Evolutionary conservation across 2,888 invertebrate species (phyloP), one percentile per base, ranked within the genome.

Genomic region (Physocephala rufipes): DNA sequence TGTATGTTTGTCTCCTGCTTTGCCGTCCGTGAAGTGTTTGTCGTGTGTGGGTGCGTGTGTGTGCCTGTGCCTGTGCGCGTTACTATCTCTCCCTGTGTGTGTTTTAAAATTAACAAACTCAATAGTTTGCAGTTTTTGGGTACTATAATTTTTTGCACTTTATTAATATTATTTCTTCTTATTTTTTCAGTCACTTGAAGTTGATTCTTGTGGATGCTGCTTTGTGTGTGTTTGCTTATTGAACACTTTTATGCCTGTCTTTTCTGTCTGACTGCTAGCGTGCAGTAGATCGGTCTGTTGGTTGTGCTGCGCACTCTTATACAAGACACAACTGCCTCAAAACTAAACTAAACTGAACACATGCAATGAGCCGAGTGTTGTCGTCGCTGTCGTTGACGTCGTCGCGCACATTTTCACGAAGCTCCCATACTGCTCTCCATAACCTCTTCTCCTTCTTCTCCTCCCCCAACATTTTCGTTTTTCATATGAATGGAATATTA

Each of bases 261-360:
- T 53, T 53, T 49, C 68, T 67, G 71, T 73, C 74, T 76, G 77
- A 76, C 79, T 75, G 69, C 36, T 36, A 9, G 36, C 36, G 36
- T 36, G 36, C 36, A 36, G 36, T 36, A 36, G 36, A 36, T 36
- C 45, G 47, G 69, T 73, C 79, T 53, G 26, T 59, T 58, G 45
- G 67, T 58, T 45, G 61, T 61, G 68, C 68, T 68, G 49, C 80
- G 82, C 84, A 83, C 84, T 85, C 84, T 85, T 84, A 80, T 82
- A 80, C 82, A 82, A 80, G 82, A 80, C 81, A 82, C 85, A 81
- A 84, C 82, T 82, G 82, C 84, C 82, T 82, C 84, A 81, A 82
- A 82, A 84, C 84, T 83, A 81, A 82, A 74, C 64, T 62, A 81
- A 82, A 84, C 84, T 83, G 82, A 82, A 74, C 64, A 68, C 62